phyloP scores from a whole-genome alignment of 2,888 invertebrate species.

The Ariolimax columbianus region DNA sequence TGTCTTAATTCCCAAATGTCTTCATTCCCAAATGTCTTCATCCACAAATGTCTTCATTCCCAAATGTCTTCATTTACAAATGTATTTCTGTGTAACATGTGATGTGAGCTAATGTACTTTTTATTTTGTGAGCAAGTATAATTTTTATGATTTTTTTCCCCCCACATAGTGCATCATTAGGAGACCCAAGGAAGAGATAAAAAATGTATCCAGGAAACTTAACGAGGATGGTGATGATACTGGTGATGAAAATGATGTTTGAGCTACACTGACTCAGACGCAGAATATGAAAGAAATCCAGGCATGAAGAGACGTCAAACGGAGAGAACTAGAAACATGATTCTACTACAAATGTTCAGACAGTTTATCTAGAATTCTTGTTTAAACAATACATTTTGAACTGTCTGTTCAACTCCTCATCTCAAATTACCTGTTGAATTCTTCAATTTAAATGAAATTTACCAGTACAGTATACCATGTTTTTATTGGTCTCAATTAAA shows the following conservation, averaged over 20 bases:
- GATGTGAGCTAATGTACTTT: background rate
- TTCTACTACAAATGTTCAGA: background rate
- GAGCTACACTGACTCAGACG: background rate
- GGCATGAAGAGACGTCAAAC: background rate
- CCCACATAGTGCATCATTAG: constrained; percentile 28
- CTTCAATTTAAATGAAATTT: too few species aligned
- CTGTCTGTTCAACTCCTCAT: background rate
- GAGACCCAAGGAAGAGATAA: constrained; percentile 42
- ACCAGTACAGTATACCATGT: too few species aligned
- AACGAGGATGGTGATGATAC: background rate
- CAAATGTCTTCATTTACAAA: too few species aligned
- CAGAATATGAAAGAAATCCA: background rate
- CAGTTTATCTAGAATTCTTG: background rate
- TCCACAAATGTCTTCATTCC: too few species aligned
- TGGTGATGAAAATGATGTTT: background rate
- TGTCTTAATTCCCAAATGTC: too few species aligned
- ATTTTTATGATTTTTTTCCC: background rate
- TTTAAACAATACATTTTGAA: background rate
- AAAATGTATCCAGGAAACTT: constrained; percentile 8
- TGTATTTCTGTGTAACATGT: background rate
- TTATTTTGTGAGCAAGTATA: too few species aligned
- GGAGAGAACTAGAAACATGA: background rate
- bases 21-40: too few species aligned
- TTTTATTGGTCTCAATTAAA: too few species aligned
- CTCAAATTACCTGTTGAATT: too few species aligned